Percentiles rank a stretch among this genome's conserved stretches.
These are phyloP conservation scores for Caenorhabditis wallacei DNA, from an alignment of 2,888 invertebrate species.

Conservation along the genomic window DNA sequence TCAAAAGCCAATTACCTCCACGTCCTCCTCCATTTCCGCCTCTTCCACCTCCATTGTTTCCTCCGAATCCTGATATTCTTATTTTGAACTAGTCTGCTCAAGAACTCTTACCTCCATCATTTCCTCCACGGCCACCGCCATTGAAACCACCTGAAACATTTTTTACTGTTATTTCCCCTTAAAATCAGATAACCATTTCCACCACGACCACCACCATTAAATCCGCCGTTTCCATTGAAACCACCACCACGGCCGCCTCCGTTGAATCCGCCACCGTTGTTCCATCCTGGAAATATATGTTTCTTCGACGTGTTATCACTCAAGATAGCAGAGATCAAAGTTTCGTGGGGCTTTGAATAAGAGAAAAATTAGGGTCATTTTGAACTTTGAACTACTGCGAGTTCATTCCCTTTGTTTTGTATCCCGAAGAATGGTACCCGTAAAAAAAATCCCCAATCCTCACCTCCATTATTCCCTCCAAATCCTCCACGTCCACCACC, in stretches of 20 bases:
- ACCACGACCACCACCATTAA: constrained; percentile 28
- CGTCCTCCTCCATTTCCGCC: too few relatives aligned
- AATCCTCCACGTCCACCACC: constrained; percentile 25
- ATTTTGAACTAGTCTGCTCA: too few relatives aligned
- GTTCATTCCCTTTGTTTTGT: too few relatives aligned
- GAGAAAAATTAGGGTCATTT: too few relatives aligned
- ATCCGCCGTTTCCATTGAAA: constrained; percentile 4
- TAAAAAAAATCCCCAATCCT: neutral
- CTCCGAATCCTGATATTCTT: neutral
- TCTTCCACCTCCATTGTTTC: neutral
- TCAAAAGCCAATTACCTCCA: too few relatives aligned
- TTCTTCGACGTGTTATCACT: neutral
- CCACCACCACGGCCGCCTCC: neutral
- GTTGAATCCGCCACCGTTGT: constrained; percentile 20
- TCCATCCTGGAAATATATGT: constrained; percentile 13
- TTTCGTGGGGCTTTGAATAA: too few relatives aligned
- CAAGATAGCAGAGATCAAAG: neutral
- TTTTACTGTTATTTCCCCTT: neutral
- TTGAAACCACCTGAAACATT: neutral
- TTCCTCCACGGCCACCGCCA: constrained; percentile 12
- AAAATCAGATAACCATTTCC: too few relatives aligned
- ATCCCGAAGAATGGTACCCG: neutral
- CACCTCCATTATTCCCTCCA: constrained; percentile 31
- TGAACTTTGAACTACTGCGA: too few relatives aligned
- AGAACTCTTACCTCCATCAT: neutral